Evolutionary conservation across 1,140 invertebrate genomes (phyloP).

Genomic region (Tachypleus tridentatus): DNA sequence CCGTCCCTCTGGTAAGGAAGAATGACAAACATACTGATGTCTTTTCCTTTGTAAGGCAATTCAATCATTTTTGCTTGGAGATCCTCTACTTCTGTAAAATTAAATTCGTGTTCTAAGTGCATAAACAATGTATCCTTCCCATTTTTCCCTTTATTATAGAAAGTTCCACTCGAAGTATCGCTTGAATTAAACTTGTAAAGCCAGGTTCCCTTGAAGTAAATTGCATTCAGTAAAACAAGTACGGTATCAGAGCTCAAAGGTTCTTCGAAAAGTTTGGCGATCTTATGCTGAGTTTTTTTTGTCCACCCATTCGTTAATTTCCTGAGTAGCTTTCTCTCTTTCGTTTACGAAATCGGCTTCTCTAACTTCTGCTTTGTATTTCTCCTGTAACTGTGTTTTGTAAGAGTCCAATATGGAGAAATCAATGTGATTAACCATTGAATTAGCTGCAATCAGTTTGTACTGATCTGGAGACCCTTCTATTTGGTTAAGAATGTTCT

Average conservation of each 20-base stretch:
- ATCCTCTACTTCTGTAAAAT: conserved; percentile 46
- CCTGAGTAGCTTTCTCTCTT: background rate
- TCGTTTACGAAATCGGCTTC: conserved; percentile 11
- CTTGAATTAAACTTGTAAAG: conserved; percentile 14
- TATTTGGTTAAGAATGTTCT: background rate
- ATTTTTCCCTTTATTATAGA: conserved; percentile 14
- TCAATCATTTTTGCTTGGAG: conserved; percentile 47
- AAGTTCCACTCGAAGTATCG: conserved; percentile 15
- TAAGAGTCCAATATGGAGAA: conserved; percentile 2
- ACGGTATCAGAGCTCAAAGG: conserved; percentile 20
- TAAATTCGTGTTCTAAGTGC: conserved; percentile 66
- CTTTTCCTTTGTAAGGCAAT: conserved; percentile 51
- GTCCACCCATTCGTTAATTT: conserved; percentile 24
- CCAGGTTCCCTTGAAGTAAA: conserved; percentile 31
- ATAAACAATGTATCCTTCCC: conserved; percentile 63
- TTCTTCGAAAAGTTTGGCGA: conserved; percentile 33
- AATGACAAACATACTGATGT: conserved; percentile 30
- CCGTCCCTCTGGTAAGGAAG: conserved; percentile 25
- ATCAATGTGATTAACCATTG: background rate
- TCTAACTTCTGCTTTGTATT: conserved; percentile 2
- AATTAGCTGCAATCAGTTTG: conserved; percentile 8
- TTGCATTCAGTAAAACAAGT: conserved; percentile 29
- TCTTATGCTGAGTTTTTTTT: conserved; percentile 25
- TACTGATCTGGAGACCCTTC: conserved; percentile 1
- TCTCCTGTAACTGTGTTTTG: background rate